Conservation (phyloP, 1,140 invertebrate species). For the Sinonovacula constricta region DNA sequence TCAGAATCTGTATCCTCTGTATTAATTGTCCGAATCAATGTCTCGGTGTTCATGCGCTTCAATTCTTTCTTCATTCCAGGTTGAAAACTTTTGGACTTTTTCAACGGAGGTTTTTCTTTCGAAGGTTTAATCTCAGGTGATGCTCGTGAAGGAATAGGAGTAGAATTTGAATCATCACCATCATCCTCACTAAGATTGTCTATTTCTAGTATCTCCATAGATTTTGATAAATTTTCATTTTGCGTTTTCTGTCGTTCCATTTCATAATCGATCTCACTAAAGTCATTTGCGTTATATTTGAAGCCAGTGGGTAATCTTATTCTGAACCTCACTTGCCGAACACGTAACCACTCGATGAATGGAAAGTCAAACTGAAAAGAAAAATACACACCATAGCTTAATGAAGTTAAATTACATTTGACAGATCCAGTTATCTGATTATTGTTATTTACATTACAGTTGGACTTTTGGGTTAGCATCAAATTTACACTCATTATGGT, state of each 20-base stretch:
- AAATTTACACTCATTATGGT: no score
- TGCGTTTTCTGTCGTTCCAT: conserved; percentile 53
- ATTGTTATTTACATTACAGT: no score
- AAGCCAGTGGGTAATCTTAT: conserved; percentile 67
- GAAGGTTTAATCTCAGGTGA: conserved; percentile 2
- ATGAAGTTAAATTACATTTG: no score
- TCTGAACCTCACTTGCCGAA: conserved; percentile 72
- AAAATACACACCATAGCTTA: background rate
- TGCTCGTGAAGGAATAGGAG: background rate
- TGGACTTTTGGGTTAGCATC: no score
- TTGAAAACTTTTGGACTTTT: conserved; percentile 40
- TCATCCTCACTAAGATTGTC: conserved; percentile 56
- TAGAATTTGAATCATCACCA: conserved; percentile 23
- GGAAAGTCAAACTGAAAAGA: conserved; percentile 73
- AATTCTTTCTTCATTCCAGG: conserved; percentile 25
- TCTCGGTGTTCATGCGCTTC: conserved; percentile 18
- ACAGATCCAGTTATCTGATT: no score
- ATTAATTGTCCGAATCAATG: conserved; percentile 18
- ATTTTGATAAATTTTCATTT: conserved; percentile 10
- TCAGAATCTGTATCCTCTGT: conserved; percentile 29
- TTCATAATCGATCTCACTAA: conserved; percentile 71
- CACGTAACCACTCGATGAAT: conserved; percentile 70
- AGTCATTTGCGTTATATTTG: conserved; percentile 69
- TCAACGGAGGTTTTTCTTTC: conserved; percentile 36
- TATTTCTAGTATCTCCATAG: conserved; percentile 48